Evolutionary conservation across 2,888 invertebrate species (phyloP).

Genomic region (Mimachlamys varia): DNA sequence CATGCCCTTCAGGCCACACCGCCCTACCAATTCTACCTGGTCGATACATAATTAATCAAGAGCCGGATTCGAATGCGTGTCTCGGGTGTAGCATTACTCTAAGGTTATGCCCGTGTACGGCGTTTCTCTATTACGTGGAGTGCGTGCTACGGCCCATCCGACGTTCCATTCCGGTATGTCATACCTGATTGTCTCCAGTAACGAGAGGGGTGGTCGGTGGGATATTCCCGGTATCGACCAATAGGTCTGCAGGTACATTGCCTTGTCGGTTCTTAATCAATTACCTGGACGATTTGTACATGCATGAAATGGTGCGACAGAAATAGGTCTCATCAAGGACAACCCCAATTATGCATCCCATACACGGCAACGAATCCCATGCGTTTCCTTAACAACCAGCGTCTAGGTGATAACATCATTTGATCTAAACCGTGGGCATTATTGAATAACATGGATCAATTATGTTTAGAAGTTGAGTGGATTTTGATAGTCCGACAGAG

Average conservation of each 20-base stretch:
- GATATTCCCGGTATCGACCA: neutral
- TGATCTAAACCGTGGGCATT: too few relatives aligned
- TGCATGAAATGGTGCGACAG: neutral
- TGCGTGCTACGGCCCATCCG: neutral
- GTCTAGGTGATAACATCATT: too few relatives aligned
- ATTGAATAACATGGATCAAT: too few relatives aligned
- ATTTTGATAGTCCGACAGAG: too few relatives aligned
- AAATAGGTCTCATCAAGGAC: neutral
- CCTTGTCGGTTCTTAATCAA: neutral
- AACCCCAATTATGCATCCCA: neutral
- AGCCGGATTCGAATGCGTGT: neutral
- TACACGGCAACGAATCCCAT: too few relatives aligned
- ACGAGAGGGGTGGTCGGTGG: neutral
- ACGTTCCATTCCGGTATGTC: neutral
- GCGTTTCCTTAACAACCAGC: too few relatives aligned
- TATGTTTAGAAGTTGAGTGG: too few relatives aligned
- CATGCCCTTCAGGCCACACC: too few relatives aligned
- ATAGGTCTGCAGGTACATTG: neutral
- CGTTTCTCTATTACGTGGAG: neutral
- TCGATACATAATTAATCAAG: neutral
- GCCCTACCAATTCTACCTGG: too few relatives aligned
- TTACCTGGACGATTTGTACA: neutral
- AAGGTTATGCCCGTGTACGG: neutral
- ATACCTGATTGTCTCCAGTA: neutral
- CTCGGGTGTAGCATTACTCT: slow-evolving; percentile 2